Base-by-base conservation (phyloP, 2,113 vertebrate genomes). In the Poeciliopsis prolifica region DNA sequence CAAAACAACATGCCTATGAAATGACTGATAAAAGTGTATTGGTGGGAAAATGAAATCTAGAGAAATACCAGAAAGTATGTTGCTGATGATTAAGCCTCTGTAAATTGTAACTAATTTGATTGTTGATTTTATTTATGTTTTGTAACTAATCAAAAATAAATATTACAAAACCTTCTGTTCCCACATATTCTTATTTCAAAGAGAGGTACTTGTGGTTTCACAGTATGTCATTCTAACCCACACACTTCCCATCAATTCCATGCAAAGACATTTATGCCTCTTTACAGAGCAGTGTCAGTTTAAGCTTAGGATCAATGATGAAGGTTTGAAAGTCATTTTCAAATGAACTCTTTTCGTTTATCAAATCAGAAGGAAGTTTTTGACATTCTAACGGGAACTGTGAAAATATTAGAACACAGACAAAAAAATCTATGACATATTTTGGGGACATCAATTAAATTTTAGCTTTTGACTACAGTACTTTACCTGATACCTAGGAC, bases 91-190 rank as follows among this genome's bases (percentile, higher is more conserved):
- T 92, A 89, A 91, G 85, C 92, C 85, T 91, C 85, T 94, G 92
- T 93, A 94, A 89, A 92, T 87, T 92, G 87, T 91, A 92, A 94
- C 88, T 93, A 94, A 94, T 94, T 92, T 83, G 91, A 84, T 83
- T 89, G 90, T 94, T 94, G 90, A 92, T 93, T 94, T 92, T 93
- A 92, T 94, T 91, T 92, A 93, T 95, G 93, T 94, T 95, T 95
- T 95, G 90, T 95, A 93, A 94, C 93, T 94, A 94, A 95, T 93
- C 87, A 64, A 91, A 33, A 95, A 93, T 94, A 94, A 42, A 62
- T 15, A 29, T 17, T 62, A 6, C 26, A 62, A 62, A 62, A 29
- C 13, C 29, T 29, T 62, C 66, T 63, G 26, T 62, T 22, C 24
- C 51, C 17, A 6, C 5, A 58, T 58, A 24, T n/a, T 58, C 2